A percentile compares a stretch with the other conserved stretches of the same genome.
phyloP scores from a whole-genome alignment of 23 tunicate genomes.

The Diplosoma virens region DNA sequence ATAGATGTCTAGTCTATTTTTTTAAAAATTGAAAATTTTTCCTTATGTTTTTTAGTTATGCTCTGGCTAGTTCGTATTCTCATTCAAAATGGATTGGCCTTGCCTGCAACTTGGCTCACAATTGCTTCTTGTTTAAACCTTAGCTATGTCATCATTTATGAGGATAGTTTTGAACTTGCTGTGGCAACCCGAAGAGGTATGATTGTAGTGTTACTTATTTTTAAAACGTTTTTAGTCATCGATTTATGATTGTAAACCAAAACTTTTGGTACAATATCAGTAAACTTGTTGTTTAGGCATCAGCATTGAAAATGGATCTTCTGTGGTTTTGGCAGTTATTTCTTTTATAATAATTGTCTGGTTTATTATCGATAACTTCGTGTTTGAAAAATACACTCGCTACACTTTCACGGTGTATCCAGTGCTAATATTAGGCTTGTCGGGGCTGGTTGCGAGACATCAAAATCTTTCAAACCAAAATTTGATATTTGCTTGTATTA shows the following conservation, averaged over 20 bases:
- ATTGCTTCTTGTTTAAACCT: conserved; percentile 51
- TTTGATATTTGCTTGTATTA: too few species aligned
- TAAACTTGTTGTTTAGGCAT: not conserved
- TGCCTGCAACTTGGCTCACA: conserved; percentile 58
- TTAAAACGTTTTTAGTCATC: too few species aligned
- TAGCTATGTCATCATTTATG: conserved; percentile 35
- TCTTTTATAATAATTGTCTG: conserved; percentile 18
- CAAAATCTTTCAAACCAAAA: too few species aligned
- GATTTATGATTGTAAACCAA: too few species aligned
- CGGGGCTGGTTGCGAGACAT: conserved; percentile 23
- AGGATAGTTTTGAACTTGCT: conserved; percentile 21
- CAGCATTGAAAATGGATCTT: conserved; percentile 25
- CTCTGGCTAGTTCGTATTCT: conserved; percentile 67
- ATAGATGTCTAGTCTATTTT: too few species aligned
- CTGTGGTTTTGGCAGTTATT: conserved; percentile 28
- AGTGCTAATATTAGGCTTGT: conserved; percentile 28
- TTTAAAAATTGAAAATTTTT: too few species aligned
- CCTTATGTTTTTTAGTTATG: conserved; percentile 59
- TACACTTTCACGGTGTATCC: conserved; percentile 67
- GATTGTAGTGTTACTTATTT: too few species aligned
- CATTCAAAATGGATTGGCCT: conserved; percentile 54
- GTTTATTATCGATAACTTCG: conserved; percentile 65
- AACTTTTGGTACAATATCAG: too few species aligned
- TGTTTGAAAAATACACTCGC: conserved; percentile 49
- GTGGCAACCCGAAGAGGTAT: conserved; percentile 38